Evolutionary conservation across 2,113 vertebrate species (phyloP), one percentile per base, ranked within the genome.

Genomic region (Gobius niger): DNA sequence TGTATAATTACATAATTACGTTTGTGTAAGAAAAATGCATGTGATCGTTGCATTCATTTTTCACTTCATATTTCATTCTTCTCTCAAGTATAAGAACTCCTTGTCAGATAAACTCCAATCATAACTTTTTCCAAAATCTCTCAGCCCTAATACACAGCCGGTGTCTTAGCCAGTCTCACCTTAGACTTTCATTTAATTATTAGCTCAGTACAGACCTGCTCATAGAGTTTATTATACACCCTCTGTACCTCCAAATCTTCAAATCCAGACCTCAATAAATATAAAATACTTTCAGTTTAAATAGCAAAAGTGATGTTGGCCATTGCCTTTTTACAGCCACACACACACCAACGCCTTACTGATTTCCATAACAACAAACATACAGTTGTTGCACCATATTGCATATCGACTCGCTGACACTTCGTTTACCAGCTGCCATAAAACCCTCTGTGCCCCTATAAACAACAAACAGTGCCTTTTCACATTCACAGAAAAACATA

Each of bases 321-420:
- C 14, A 57, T 57, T 34, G 19, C 12, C 19, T 15, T 12, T 57
- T 40, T 40, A 40, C 24, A 57, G 54, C 54, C 57, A 60, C 7
- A 60, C 7, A 14, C 57, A 60, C 7, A 14, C 57, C 40, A n/a
- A n/a, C 9, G 40, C 40, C n/a, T 60, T n/a, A 57, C 54, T 57
- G 24, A 42, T 60, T 60, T 60, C 57, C 57, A 44, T 60, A 60
- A 60, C 56, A 59, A 15, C 52, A 59, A 34, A 34, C 13, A 42
- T 42, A 42, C 9, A 60, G 57, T 60, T n/a, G 57, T 60, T 60
- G 15, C 57, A 60, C 57, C 40, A 42, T 14, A 60, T 60, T 60
- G 57, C 57, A 42, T 60, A 11, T 49, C 14, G 47, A 12, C 34
- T 60, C 40, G 34, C 40, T 60, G 57, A 60, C 40, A 50, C 11